phyloP scores from a whole-genome alignment of 2,888 invertebrate genomes.

The Pristionchus entomophagus region DNA sequence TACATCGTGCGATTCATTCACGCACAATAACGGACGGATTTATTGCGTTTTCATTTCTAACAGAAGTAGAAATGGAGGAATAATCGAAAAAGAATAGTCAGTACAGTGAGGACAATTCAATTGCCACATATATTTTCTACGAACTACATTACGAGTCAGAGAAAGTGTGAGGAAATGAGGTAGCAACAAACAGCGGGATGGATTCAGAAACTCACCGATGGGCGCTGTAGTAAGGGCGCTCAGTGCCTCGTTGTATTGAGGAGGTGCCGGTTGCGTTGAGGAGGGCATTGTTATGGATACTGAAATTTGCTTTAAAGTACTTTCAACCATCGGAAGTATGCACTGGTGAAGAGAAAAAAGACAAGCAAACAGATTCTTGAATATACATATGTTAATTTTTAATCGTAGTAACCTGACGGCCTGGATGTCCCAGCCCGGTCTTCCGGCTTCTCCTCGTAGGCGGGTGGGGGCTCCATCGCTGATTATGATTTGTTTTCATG shows the following conservation, averaged over 20 bases:
- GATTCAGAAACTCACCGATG: not conserved
- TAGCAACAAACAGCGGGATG: too few relatives aligned
- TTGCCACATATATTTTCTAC: not conserved
- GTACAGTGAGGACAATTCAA: too few relatives aligned
- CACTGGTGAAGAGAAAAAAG: too few relatives aligned
- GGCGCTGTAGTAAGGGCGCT: not conserved
- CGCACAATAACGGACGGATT: too few relatives aligned
- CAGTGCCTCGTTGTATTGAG: not conserved
- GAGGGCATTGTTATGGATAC: not conserved
- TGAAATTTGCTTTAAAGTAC: not conserved
- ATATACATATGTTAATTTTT: not conserved
- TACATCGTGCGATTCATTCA: too few relatives aligned
- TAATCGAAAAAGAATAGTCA: too few relatives aligned
- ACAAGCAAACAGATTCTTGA: not conserved
- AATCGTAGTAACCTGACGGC: not conserved
- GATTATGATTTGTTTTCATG: not conserved
- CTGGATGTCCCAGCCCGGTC: not conserved
- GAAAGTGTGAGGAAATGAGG: too few relatives aligned
- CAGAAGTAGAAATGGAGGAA: too few relatives aligned
- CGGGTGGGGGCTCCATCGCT: slow-evolving; percentile 18
- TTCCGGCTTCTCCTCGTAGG: slow-evolving; percentile 30
- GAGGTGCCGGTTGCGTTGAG: not conserved
- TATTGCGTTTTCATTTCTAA: too few relatives aligned
- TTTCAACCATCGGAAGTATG: too few relatives aligned
- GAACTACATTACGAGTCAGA: too few relatives aligned